Evolutionary conservation across 2,113 vertebrate species (phyloP).

Genomic region (Taurulus bubalis): DNA sequence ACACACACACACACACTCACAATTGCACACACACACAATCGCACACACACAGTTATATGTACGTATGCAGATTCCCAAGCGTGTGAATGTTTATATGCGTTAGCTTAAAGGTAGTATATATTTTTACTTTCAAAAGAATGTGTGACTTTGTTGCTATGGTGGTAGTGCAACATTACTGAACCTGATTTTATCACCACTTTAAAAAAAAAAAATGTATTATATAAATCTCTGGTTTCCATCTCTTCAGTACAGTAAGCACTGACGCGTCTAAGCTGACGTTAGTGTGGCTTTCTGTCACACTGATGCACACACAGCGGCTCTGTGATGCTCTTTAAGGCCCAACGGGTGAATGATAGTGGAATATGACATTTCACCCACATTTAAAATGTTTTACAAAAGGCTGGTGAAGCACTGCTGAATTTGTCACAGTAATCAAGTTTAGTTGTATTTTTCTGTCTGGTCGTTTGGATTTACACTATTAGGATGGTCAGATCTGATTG

Average conservation of each 20-base stretch:
- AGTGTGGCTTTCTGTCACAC: constrained; percentile 8
- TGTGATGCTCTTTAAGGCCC: constrained; percentile 48
- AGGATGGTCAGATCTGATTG: background rate
- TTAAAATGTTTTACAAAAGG: background rate
- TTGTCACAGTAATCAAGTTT: background rate
- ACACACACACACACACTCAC: constrained; percentile 14
- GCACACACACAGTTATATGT: constrained; percentile 9
- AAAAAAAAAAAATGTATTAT: too few species aligned
- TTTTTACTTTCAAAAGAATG: background rate
- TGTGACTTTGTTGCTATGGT: background rate
- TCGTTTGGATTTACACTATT: background rate
- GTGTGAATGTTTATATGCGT: constrained; percentile 3
- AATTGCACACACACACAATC: constrained; percentile 16
- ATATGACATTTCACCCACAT: constrained; percentile 5
- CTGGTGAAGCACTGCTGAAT: background rate
- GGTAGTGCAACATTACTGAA: background rate
- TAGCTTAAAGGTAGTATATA: background rate
- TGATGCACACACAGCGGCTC: constrained; percentile 6
- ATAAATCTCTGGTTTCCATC: background rate
- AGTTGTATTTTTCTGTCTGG: too few species aligned
- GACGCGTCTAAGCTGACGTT: background rate
- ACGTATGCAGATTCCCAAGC: background rate
- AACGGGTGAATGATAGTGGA: background rate
- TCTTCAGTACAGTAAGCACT: background rate
- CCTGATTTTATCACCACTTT: background rate